Base-by-base conservation (phyloP, 2,797 vertebrate genomes). In the Podarcis lilfordi region DNA sequence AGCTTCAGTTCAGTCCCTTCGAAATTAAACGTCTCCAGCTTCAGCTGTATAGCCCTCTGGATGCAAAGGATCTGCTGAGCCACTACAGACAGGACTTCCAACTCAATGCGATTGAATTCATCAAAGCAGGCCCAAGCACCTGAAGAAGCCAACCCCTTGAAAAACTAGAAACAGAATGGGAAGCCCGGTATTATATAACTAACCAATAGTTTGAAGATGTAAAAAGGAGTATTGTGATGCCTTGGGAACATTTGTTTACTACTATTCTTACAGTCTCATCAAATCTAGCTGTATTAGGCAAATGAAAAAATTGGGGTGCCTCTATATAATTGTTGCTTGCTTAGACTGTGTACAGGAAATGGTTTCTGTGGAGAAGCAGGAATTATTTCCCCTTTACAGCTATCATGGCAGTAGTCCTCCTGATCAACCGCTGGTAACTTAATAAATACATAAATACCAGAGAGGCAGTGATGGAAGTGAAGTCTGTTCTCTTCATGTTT, bases 71-170 rank as follows among this genome's bases (percentile, higher is more conserved):
- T 99, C 95, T 99, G 99, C 94, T 99, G 99, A 68, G 99, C 99
- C 89, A 99, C 99, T 71, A 99, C 99, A 40, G 99, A 99, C 78
- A 99, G 95, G 55, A 99, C 99, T 95, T 99, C 99, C 94, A 99
- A 94, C 93, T 99, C 99, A 90, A 99, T 99, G 61, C 99, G 98
- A 95, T 99, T 99, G 95, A 99, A 99, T 95, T 99, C 99, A 93
- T 99, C 99, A 95, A 99, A 99, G 96, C 99, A 99, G 0, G 98
- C 98, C 99, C 99, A 99, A 0, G 99, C 99, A 45, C 99, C 99
- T 15, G 99, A 98, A 13, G 99, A 99, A 35, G 99, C 98, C 95
- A 99, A 96, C 83, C 99, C 99, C 96, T 99, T 99, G 95, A 99
- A 99, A 97, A 99, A 99, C 99, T 99, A 89, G 91, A 15, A 82